A percentile compares a stretch with the other conserved stretches of the same genome.
phyloP scores from a whole-genome alignment of 2,888 invertebrate species.

The Mesorhabditis belari region DNA sequence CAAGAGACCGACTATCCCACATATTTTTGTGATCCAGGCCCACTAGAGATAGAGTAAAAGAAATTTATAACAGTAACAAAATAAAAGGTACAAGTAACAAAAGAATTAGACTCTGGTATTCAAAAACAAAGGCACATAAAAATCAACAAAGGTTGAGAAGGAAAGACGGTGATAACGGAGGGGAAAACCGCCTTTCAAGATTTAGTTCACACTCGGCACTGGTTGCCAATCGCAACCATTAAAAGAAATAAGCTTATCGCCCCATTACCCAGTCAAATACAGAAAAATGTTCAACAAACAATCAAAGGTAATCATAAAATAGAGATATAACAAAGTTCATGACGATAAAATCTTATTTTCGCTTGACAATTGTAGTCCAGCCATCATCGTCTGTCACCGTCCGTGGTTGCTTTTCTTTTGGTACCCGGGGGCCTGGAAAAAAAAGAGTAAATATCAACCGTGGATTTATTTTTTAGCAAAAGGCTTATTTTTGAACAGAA shows the following conservation, averaged over 20 bases:
- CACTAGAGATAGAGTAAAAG: too few relatives aligned
- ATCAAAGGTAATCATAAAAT: background rate
- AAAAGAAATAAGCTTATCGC: background rate
- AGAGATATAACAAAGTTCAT: background rate
- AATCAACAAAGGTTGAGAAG: too few relatives aligned
- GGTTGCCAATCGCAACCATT: background rate
- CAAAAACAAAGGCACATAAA: too few relatives aligned
- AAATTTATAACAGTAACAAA: too few relatives aligned
- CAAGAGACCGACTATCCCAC: too few relatives aligned
- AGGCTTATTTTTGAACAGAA: background rate
- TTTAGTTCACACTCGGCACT: too few relatives aligned
- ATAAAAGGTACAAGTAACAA: too few relatives aligned
- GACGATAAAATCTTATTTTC: conserved; percentile 5
- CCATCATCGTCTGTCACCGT: conserved; percentile 40
- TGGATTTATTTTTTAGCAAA: background rate
- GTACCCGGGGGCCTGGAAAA: background rate
- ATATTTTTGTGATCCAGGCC: too few relatives aligned
- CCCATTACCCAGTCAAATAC: background rate
- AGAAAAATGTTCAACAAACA: background rate
- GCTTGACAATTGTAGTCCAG: conserved; percentile 38
- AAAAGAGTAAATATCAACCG: background rate
- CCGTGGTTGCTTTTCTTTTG: conserved; percentile 14
- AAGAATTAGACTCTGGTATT: too few relatives aligned
- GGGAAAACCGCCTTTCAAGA: too few relatives aligned
- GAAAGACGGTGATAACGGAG: too few relatives aligned